Conservation (phyloP, 2,113 vertebrate genomes). For the Oplegnathus fasciatus region DNA sequence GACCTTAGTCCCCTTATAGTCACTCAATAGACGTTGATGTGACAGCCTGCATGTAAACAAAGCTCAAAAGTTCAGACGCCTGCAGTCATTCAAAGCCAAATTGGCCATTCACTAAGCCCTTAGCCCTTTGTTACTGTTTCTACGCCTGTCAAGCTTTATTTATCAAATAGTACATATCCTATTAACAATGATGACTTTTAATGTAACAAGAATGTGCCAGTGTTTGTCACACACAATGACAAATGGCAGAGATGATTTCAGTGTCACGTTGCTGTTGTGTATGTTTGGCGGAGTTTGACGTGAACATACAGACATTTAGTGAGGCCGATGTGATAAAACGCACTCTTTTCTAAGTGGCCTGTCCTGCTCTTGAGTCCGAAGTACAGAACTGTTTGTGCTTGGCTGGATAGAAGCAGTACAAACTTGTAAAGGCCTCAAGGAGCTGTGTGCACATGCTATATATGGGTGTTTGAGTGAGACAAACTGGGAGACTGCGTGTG, state of each 20-base stretch:
- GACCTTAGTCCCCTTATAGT: neutral
- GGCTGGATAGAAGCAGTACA: neutral
- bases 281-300: neutral
- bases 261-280: neutral
- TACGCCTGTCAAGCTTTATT: neutral
- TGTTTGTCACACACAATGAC: neutral
- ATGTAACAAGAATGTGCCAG: neutral
- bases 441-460: neutral
- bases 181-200: neutral
- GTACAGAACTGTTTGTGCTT: conserved; percentile 45
- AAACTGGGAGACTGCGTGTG: neutral
- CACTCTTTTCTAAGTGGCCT: conserved; percentile 3
- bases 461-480: neutral
- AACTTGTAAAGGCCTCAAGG: neutral
- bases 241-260: conserved; percentile 12
- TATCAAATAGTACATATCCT: too few species aligned
- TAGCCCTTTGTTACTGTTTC: neutral
- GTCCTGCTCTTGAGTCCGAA: neutral
- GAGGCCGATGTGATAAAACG: conserved; percentile 24
- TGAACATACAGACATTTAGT: conserved; percentile 16
- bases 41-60: too few species aligned
- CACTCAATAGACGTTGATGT: neutral
- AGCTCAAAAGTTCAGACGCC: neutral
- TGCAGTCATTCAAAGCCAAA: neutral
- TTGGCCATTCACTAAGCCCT: neutral